Base-by-base conservation (phyloP, 2,113 vertebrate species). In the Gambusia affinis region DNA sequence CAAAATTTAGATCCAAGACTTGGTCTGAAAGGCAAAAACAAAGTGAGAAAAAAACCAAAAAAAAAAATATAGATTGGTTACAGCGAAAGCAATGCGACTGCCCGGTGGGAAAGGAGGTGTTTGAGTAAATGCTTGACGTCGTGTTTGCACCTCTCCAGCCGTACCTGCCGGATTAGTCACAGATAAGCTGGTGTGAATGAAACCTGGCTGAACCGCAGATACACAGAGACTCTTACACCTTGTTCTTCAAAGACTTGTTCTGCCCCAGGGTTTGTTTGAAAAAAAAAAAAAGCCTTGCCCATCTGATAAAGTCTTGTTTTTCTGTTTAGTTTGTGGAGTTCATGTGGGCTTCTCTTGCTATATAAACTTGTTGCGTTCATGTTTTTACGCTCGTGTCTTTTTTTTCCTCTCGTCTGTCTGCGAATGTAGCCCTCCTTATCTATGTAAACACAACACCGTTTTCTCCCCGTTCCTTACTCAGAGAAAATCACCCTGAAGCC, bases 361-460 rank as follows among this genome's bases (percentile, higher is more conserved):
- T 11, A 37, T 11, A 11, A 37, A 37, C 35, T 11, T 37, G 17
- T 47, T 47, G 44, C 44, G 51, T 57, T 19, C 7, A 51, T 51
- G 6, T 51, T 51, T 51, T 4, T 22, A 1, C 1, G 14, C 19
- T 17, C 39, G 27, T 62, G 33, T 51, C 12, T 57, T 28, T 5
- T 51, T 0, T 5, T 57, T 10, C 2, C 3, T n/a, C 19, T 2
- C 31, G 67, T 51, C 42, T 70, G 14, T 76, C 4, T 71, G 57
- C 62, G 24, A 71, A 39, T 54, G 39, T 35, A 39, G 37, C 44
- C 37, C 69, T 64, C 73, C 51, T n/a, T 54, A 15, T 77, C 44
- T 67, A 67, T 31, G 68, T 64, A 79, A 76, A 72, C 78, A 85
- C 29, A 63, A 76, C 72, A 70, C 75, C 35, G 70, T 83, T 81